These are phyloP conservation scores for Cerceris ruficornis DNA, from an alignment of 2,888 invertebrate genomes.

Conservation along the genomic window DNA sequence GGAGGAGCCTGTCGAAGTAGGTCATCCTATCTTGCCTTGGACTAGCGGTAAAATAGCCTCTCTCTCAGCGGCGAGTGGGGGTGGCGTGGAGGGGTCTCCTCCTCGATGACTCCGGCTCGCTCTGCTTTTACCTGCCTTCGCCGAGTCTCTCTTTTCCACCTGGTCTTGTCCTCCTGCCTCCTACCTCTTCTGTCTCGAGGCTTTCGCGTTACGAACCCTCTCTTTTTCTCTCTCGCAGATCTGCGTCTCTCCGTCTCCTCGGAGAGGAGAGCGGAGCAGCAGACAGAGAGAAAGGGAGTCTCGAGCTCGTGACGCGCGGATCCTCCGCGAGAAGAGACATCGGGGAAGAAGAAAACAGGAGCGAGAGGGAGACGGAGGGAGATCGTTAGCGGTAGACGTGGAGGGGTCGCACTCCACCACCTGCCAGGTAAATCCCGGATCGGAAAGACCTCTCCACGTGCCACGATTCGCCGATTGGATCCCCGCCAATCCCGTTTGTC, in stretches of 20 bases:
- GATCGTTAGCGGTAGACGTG: constrained; percentile 59
- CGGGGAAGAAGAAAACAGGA: constrained; percentile 27
- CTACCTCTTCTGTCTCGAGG: too few relatives aligned
- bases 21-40: constrained; percentile 79
- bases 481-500: constrained; percentile 62
- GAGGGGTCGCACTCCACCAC: constrained; percentile 63
- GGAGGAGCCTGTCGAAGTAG: constrained; percentile 81
- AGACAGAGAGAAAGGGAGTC: neutral
- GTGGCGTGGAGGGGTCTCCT: constrained; percentile 64
- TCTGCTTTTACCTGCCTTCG: constrained; percentile 38
- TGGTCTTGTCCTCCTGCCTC: too few relatives aligned
- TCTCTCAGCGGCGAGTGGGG: constrained; percentile 70
- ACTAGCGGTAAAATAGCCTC: constrained; percentile 74
- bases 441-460: constrained; percentile 64
- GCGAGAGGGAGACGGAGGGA: constrained; percentile 60
- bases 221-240: too few relatives aligned
- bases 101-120: constrained; percentile 39
- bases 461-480: constrained; percentile 68
- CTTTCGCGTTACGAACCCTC: too few relatives aligned
- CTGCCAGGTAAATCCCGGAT: constrained; percentile 69
- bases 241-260: constrained; percentile 14
- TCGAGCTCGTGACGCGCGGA: constrained; percentile 13
- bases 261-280: neutral
- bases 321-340: constrained; percentile 23
- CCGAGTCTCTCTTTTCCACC: constrained; percentile 11